These are phyloP conservation scores for Chaetophractus vellerosus DNA, from an alignment of 2,797 vertebrate species.

Conservation along the genomic window DNA sequence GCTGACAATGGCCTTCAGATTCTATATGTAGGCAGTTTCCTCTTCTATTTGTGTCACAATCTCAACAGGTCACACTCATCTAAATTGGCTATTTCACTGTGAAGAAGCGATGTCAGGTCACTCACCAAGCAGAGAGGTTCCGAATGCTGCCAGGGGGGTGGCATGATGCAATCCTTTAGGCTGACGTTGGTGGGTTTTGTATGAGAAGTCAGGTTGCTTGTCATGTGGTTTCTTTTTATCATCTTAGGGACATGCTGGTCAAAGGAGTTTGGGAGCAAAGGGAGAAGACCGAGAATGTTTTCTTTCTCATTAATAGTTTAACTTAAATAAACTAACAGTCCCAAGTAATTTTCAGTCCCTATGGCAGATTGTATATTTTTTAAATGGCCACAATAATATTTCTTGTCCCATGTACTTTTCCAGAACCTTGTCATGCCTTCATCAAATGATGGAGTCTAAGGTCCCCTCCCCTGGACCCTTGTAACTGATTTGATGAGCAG, in stretches of 20 bases:
- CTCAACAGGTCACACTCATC: background rate
- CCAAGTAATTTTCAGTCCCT: background rate
- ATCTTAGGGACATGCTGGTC: background rate
- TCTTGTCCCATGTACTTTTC: background rate
- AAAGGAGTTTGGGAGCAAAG: conserved; percentile 18
- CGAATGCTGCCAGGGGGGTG: background rate
- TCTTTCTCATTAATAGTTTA: background rate
- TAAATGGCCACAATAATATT: background rate
- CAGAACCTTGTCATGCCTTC: background rate
- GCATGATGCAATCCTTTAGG: background rate
- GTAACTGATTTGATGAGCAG: background rate
- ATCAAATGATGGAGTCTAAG: background rate
- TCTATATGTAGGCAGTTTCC: background rate
- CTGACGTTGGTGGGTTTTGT: background rate
- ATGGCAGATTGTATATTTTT: background rate
- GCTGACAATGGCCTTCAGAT: background rate
- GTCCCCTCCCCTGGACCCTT: background rate
- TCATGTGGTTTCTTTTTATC: background rate
- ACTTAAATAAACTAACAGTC: background rate
- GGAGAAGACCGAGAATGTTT: conserved; percentile 19
- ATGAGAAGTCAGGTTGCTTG: background rate
- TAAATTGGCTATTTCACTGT: conserved; percentile 29
- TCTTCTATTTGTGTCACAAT: background rate
- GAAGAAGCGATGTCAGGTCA: background rate
- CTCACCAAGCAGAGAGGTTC: background rate